Evolutionary conservation across 2,888 invertebrate genomes (phyloP), one percentile per base, ranked within the genome.

Genomic region (Gasteruption jaculator): DNA sequence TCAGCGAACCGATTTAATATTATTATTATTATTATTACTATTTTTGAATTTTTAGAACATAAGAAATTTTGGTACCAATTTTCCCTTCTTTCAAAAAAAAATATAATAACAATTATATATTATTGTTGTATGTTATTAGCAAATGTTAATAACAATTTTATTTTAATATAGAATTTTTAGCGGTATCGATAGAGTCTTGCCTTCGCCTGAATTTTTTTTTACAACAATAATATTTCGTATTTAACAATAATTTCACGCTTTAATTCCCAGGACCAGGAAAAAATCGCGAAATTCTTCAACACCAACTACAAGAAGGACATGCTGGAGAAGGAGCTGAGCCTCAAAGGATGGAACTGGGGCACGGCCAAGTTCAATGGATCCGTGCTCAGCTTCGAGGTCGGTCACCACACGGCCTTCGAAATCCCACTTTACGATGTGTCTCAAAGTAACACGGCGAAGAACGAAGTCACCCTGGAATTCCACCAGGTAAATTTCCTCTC

Each of bases 341-440:
- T 96, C 1, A 95, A 93, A 68, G 99, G 99, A 1, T 99, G 97
- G 97, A 99, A 99, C 72, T 99, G 97, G 93, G 99, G 99, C 19
- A 88, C 90, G 0, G 92, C 93, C 0, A 88, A 90, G 57, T 97
- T 99, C 65, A 84, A 83, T 57, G 97, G 92, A 3, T 85, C 90
- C 0, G 82, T 88, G 1, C 72, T 92, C 1, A 87, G 85, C 62
- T 92, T 89, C 63, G 91, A 92, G 65, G 83, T 91, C 27, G 88
- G 87, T 3, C 77, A 79, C 20, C 81, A 85, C 54, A 85, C 89
- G 10, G 91, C 91, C 0, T 97, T 99, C 75, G 99, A 99, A 73
- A 86, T 99, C 52, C 99, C 99, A 0, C 71, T 99, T 25, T 86
- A 86, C 54, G 86, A 97, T 77, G 97, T 99, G 0, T 94, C 94